Evolutionary conservation across 1,140 invertebrate species (phyloP), one percentile per base, ranked within the genome.

Genomic region (Scaptomyza hsui): DNA sequence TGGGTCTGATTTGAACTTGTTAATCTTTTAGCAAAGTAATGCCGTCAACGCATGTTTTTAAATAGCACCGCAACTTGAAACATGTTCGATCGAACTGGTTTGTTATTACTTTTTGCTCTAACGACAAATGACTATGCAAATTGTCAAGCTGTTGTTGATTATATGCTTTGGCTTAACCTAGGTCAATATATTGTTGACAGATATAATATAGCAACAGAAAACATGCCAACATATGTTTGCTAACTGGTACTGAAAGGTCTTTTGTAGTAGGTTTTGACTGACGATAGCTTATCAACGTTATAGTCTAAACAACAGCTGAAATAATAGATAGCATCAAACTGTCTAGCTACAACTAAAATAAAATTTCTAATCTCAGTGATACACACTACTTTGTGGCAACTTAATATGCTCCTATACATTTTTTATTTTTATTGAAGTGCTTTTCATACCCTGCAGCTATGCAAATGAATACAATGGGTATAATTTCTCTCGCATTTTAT

Each of bases 81-180:
- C 59, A 62, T 19, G 32, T 12, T 62, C n/a, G 35, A n/a, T 41
- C 21, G 35, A 35, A 10, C 26, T 19, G 12, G 29, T 59, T 35
- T 57, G 26, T 32, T 0, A 3, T 4, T 10, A 15, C 6, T 16
- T 4, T 18, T 16, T 41, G 32, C 32, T 16, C 6, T 10, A 41
- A 44, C 13, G 4, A 10, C 3, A 42, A 24, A 19, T 32, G 15
- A 26, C 15, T 12, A n/a, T 26, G 21, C 10, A 12, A 32, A 18
- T 37, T 37, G 7, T 18, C 1, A 29, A 29, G 9, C 12, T 6
- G 10, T n/a, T n/a, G 32, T 32, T 13, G 26, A 10, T 32, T 32
- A 4, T 15, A 49, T 32, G 15, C 0, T 15, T 48, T 48, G 6
- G 21, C 7, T 51, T 52, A 19, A n/a, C 13, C 15, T 39, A 52